A percentile compares a stretch with the other conserved stretches of the same genome.
Conservation (phyloP, 2,888 invertebrate species). For the Stomorhina lunata region DNA sequence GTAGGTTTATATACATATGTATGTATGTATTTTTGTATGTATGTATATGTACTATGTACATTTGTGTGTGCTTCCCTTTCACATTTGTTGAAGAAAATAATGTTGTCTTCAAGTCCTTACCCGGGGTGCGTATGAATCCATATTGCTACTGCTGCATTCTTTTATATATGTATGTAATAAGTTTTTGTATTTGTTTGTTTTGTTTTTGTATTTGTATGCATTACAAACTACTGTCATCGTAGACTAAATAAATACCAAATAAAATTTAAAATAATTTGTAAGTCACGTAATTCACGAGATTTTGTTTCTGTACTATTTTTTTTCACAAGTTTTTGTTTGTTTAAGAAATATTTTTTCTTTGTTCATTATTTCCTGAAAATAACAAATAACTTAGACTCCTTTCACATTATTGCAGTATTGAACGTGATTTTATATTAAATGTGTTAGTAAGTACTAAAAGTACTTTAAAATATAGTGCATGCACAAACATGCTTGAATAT, state of each 20-base stretch:
- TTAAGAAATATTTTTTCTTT: background rate
- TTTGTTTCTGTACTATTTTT: slow-evolving; percentile 17
- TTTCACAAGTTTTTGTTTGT: background rate
- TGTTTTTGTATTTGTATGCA: background rate
- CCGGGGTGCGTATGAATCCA: background rate
- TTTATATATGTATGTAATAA: background rate
- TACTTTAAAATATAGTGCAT: background rate
- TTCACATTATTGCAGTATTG: no score
- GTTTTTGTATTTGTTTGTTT: background rate
- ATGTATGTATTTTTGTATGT: background rate
- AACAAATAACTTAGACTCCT: background rate
- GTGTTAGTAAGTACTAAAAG: background rate
- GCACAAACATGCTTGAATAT: no score
- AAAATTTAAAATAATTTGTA: slow-evolving; percentile 47
- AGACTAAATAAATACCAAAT: slow-evolving; percentile 23
- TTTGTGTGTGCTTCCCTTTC: background rate
- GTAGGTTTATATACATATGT: background rate
- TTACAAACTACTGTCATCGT: background rate
- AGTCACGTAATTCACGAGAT: slow-evolving; percentile 54
- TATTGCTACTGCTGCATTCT: background rate
- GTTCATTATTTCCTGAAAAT: background rate
- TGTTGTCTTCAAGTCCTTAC: background rate
- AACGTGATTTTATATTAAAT: slow-evolving; percentile 32
- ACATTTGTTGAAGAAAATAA: background rate
- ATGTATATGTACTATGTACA: background rate